Evolutionary conservation across 2,888 invertebrate genomes (phyloP), one percentile per base, ranked within the genome.

Genomic region (Thymelicus sylvestris): DNA sequence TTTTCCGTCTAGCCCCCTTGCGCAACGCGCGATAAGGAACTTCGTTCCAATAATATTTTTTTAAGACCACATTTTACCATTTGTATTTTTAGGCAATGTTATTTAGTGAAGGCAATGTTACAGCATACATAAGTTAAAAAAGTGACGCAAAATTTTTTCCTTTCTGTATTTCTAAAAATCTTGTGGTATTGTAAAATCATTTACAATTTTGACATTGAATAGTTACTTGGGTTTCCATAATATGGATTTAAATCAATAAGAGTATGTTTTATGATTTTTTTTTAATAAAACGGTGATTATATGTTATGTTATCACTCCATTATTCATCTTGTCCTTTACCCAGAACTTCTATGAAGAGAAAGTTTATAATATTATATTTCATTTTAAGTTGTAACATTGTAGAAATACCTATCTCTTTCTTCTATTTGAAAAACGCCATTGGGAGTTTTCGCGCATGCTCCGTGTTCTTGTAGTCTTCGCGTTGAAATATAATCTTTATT

Each of bases 361-460:
- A 60, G 59, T 47, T 57, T 47, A 12, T 12, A 44, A 12, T 12
- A 44, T 31, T 48, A 63, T 12, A 63, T 48, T 41, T 60, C n/a
- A 68, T 55, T 64, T 24, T 13, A 24, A 65, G 79, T 77, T 73
- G 73, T 72, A 77, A 76, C 81, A 81, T 41, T 66, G 60, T 24
- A 41, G 5, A 24, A 41, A 15, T 55, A 55, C 60, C 73, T 70
- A 74, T 86, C 86, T 76, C 81, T 73, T 77, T 86, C 80, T 69
- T 48, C 73, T 76, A 62, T 67, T 55, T 38, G 50, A 44, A 71
- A 69, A 74, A 73, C 44, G 70, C 61, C 47, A 73, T 74, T 72
- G 47, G 62, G 48, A 74, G 61, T 76, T 57, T 64, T 13, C 85
- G 90, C 92, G 91, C 91, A 91, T 91, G 91, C 91, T 86, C 89